phyloP scores from a whole-genome alignment of 2,113 vertebrate genomes.

The Bubo scandiacus region DNA sequence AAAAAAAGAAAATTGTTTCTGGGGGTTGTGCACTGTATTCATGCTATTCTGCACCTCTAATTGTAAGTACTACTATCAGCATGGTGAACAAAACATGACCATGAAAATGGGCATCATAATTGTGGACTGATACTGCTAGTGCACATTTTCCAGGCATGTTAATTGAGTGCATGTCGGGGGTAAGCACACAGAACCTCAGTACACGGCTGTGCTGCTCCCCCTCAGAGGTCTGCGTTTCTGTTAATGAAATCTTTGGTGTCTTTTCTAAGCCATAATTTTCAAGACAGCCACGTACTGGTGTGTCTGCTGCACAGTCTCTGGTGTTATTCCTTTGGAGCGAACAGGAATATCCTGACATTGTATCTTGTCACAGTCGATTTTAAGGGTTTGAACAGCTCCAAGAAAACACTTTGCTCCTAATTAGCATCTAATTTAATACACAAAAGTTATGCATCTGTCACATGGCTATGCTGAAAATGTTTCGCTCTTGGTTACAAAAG shows the following conservation, averaged over 20 bases:
- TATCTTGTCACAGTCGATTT: conserved; percentile 2
- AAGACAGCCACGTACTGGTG: neutral
- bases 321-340: conserved; percentile 16
- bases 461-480: neutral
- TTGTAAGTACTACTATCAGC: neutral
- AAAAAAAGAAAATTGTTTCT: neutral
- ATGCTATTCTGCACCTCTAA: neutral
- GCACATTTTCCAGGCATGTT: neutral
- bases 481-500: neutral
- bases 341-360: neutral
- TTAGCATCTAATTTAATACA: neutral
- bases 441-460: neutral
- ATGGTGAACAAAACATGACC: neutral
- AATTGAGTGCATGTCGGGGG: neutral
- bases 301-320: neutral
- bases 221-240: neutral
- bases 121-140: neutral
- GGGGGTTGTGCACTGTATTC: neutral
- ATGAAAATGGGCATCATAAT: neutral
- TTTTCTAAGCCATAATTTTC: conserved; percentile 13
- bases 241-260: neutral
- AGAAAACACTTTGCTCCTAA: conserved; percentile 38
- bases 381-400: conserved; percentile 33
- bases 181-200: neutral
- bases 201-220: neutral